Evolutionary conservation across 1,140 invertebrate genomes (phyloP).

Genomic region (Fopius arisanus): DNA sequence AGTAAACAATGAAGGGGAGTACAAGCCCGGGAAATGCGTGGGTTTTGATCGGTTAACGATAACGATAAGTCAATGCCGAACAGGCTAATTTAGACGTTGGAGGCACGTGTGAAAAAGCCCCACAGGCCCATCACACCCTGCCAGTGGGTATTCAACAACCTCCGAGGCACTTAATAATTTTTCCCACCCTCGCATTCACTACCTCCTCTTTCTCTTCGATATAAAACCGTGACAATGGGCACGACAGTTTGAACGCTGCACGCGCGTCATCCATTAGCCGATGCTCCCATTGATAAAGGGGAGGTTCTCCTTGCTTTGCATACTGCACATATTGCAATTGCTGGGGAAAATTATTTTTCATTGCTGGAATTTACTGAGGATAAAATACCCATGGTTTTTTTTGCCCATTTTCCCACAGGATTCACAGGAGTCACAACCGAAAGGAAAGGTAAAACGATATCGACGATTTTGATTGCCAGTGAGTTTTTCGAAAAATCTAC

Average conservation of each 20-base stretch:
- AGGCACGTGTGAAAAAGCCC: background rate
- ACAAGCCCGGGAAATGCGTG: background rate
- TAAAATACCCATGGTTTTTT: too few relatives aligned
- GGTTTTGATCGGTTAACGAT: slow-evolving; percentile 17
- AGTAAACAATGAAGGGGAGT: background rate
- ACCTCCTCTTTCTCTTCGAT: background rate
- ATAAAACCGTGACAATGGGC: slow-evolving; percentile 22
- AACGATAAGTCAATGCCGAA: slow-evolving; percentile 8
- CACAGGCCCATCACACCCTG: background rate
- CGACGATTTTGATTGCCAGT: too few relatives aligned
- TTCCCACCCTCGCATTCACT: slow-evolving; percentile 21
- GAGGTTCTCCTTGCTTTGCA: background rate
- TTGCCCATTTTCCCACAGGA: too few relatives aligned
- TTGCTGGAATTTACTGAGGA: too few relatives aligned
- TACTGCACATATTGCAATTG: background rate
- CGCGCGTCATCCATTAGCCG: slow-evolving; percentile 25
- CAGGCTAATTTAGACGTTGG: slow-evolving; percentile 15
- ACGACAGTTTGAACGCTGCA: slow-evolving; percentile 12
- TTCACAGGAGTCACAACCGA: too few relatives aligned
- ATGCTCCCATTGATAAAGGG: slow-evolving; percentile 19
- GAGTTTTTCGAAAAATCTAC: too few relatives aligned
- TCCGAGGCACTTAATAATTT: slow-evolving; percentile 23
- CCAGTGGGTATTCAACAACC: background rate
- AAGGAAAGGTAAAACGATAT: too few relatives aligned
- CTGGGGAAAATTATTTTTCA: background rate